phyloP scores from a whole-genome alignment of 2,888 invertebrate genomes.

The Aspidiotus rigidus region DNA sequence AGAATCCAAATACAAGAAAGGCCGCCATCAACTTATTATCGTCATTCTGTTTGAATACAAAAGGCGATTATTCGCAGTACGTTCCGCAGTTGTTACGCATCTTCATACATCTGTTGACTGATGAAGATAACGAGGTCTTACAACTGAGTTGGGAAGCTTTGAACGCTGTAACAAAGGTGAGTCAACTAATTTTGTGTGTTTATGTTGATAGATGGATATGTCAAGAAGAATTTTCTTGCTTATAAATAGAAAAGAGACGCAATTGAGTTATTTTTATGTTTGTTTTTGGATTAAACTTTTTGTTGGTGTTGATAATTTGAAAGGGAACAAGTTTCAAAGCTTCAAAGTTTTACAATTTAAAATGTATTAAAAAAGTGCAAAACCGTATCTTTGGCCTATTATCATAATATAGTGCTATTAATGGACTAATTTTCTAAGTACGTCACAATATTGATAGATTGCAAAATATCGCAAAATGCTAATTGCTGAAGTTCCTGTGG shows the following conservation, averaged over 20 bases:
- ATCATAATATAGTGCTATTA: too few species aligned
- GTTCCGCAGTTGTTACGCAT: slow-evolving; percentile 81
- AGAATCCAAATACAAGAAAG: slow-evolving; percentile 56
- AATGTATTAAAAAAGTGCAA: too few species aligned
- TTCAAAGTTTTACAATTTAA: neutral
- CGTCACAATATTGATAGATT: too few species aligned
- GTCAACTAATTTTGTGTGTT: slow-evolving; percentile 32
- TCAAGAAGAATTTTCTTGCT: neutral
- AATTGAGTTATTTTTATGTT: neutral
- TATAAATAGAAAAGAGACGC: neutral
- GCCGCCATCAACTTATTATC: slow-evolving; percentile 80
- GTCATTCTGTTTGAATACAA: slow-evolving; percentile 80
- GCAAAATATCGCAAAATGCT: too few species aligned
- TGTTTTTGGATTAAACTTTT: neutral
- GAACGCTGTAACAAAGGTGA: slow-evolving; percentile 71
- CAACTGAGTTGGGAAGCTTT: slow-evolving; percentile 87
- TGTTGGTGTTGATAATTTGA: neutral
- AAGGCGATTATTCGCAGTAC: slow-evolving; percentile 77
- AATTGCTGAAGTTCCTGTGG: too few species aligned
- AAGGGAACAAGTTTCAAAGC: neutral
- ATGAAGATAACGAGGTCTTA: slow-evolving; percentile 68
- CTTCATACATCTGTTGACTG: slow-evolving; percentile 73
- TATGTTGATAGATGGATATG: neutral
- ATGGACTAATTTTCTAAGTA: too few species aligned
- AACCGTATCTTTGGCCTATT: too few species aligned